phyloP scores from a whole-genome alignment of 2,113 vertebrate species.

The Elanus axillaris region DNA sequence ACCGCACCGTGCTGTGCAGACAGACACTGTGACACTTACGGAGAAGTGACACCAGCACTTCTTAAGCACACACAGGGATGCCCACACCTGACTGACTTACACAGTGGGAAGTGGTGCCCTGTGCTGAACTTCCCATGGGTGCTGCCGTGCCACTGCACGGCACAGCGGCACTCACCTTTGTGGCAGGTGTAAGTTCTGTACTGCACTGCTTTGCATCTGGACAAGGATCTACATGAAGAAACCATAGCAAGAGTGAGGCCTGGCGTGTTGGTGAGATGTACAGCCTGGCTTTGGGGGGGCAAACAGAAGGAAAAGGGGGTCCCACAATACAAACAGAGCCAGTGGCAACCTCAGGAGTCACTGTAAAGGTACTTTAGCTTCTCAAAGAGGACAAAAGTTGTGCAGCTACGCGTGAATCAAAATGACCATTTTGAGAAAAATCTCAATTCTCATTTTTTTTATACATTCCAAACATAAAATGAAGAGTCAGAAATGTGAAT shows the following conservation, averaged over 20 bases:
- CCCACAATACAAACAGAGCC: not conserved
- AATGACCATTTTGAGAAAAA: not conserved
- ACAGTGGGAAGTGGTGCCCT: not conserved
- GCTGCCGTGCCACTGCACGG: not conserved
- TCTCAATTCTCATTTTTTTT: not conserved
- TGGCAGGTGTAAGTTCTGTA: not conserved
- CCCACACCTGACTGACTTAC: not conserved
- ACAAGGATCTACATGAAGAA: not conserved
- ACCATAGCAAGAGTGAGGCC: not conserved
- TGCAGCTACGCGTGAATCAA: not conserved
- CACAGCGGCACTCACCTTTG: not conserved
- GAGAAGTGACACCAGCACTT: not conserved
- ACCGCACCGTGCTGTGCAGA: fast-evolving
- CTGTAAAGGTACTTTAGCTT: not conserved
- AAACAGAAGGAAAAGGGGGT: not conserved
- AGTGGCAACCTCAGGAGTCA: not conserved
- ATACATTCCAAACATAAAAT: not conserved
- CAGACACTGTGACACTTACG: fast-evolving
- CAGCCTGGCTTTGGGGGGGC: not conserved
- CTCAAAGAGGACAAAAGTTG: not conserved
- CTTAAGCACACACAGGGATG: not conserved
- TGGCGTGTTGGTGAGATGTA: not conserved
- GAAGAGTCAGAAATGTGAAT: not conserved
- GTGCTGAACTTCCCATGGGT: not conserved
- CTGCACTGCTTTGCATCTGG: not conserved